Conservation (phyloP, 2,113 vertebrate species). For the Synodontis membranacea region DNA sequence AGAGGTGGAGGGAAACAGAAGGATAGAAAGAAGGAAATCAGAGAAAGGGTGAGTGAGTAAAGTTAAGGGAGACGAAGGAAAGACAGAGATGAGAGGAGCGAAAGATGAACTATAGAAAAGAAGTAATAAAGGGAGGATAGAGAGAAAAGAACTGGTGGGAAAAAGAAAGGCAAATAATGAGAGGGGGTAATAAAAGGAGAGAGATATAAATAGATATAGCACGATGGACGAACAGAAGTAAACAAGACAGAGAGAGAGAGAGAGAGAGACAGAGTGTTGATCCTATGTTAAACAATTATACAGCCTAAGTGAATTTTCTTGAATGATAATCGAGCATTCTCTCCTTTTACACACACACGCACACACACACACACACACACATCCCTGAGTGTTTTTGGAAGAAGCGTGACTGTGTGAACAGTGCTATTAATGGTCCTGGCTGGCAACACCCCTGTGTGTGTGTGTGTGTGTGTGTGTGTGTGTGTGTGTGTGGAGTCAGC, state of each 20-base stretch:
- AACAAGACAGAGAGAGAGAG: background rate
- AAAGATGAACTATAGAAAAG: background rate
- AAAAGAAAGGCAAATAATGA: background rate
- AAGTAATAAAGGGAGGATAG: background rate
- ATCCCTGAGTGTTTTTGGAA: constrained; percentile 9
- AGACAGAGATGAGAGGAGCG: background rate
- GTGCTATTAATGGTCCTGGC: constrained; percentile 26
- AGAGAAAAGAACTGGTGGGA: background rate
- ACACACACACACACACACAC: background rate
- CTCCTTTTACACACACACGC: background rate
- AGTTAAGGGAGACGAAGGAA: background rate
- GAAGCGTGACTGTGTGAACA: constrained; percentile 25
- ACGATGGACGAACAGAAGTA: background rate
- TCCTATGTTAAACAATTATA: constrained; percentile 27
- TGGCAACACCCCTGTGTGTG: constrained; percentile 20
- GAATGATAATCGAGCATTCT: constrained; percentile 35
- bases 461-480: constrained; percentile 44
- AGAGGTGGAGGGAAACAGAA: background rate
- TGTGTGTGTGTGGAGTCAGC: constrained; percentile 25
- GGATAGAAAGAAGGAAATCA: background rate
- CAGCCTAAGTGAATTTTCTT: constrained; percentile 33
- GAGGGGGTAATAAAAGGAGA: background rate
- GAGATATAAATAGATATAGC: background rate
- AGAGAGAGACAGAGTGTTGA: background rate
- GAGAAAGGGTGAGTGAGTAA: background rate